These are phyloP conservation scores for Moxostoma hubbsi DNA, from an alignment of 2,797 vertebrate genomes.

Conservation along the genomic window DNA sequence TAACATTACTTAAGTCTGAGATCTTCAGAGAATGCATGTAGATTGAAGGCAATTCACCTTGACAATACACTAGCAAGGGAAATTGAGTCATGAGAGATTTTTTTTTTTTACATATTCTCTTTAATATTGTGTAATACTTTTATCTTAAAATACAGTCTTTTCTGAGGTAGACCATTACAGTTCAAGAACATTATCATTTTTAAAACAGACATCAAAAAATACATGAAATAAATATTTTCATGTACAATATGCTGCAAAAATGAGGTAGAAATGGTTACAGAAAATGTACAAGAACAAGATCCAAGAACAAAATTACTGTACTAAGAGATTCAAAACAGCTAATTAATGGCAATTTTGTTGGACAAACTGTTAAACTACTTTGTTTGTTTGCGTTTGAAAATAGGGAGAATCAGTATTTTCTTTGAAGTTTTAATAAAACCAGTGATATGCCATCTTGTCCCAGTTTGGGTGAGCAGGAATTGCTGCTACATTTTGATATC, in stretches of 20 bases:
- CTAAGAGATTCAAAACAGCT: conserved; percentile 75
- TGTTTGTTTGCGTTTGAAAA: conserved; percentile 8
- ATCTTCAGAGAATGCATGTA: conserved; percentile 54
- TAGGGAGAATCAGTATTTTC: background rate
- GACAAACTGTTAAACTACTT: conserved; percentile 74
- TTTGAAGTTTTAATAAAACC: background rate
- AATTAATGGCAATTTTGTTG: conserved; percentile 77
- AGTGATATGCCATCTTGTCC: background rate
- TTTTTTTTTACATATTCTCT: conserved; percentile 85
- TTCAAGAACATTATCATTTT: conserved; percentile 89
- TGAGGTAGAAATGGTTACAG: conserved; percentile 99
- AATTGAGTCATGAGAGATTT: conserved; percentile 65
- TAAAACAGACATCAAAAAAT: conserved; percentile 89
- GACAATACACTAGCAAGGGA: conserved; percentile 44
- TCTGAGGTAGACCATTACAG: conserved; percentile 99
- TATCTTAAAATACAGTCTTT: conserved; percentile 99
- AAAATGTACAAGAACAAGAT: conserved; percentile 86
- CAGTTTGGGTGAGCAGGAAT: conserved; percentile 2
- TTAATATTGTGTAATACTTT: conserved; percentile 98
- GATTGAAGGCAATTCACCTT: conserved; percentile 51
- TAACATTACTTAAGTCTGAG: conserved; percentile 52
- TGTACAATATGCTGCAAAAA: conserved; percentile 95
- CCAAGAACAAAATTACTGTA: conserved; percentile 76
- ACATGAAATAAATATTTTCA: conserved; percentile 99
- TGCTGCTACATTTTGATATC: conserved; percentile 10